phyloP scores from a whole-genome alignment of 1,140 invertebrate species.

The Ectropis grisescens region DNA sequence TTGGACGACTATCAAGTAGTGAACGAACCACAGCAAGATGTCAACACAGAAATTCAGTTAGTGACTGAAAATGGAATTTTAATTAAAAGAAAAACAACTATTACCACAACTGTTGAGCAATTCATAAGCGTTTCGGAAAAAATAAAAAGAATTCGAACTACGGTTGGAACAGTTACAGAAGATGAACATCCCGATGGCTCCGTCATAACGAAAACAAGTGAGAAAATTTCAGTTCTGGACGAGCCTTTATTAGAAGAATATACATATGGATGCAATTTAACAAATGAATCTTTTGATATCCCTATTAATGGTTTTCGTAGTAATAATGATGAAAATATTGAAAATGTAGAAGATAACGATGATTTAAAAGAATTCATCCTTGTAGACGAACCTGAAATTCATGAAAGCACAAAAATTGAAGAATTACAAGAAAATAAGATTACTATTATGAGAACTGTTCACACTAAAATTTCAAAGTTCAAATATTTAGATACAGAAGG shows the following conservation, averaged over 20 bases:
- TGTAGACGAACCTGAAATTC: too few species aligned
- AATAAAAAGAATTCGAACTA: slow-evolving; percentile 46
- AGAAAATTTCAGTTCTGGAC: slow-evolving; percentile 41
- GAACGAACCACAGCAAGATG: slow-evolving; percentile 30
- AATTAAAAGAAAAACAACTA: slow-evolving; percentile 48
- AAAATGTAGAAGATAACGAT: too few species aligned
- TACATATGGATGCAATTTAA: slow-evolving; percentile 11
- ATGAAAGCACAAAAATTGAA: too few species aligned
- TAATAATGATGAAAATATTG: too few species aligned
- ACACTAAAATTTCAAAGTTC: too few species aligned
- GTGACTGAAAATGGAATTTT: slow-evolving; percentile 29
- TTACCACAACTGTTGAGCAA: slow-evolving; percentile 35
- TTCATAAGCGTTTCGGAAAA: slow-evolving; percentile 29
- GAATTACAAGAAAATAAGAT: too few species aligned
- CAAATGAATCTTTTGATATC: too few species aligned
- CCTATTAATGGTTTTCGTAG: too few species aligned
- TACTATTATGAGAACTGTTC: too few species aligned
- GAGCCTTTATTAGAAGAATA: slow-evolving; percentile 15
- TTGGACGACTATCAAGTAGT: slow-evolving; percentile 19
- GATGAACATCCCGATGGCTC: slow-evolving; percentile 61
- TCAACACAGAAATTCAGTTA: slow-evolving; percentile 27
- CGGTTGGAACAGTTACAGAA: slow-evolving; percentile 45
- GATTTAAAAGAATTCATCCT: too few species aligned
- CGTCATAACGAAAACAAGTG: slow-evolving; percentile 51
- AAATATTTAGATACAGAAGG: too few species aligned